Base-by-base conservation (phyloP, 2,888 invertebrate genomes). In the Nomada hirtipes region DNA sequence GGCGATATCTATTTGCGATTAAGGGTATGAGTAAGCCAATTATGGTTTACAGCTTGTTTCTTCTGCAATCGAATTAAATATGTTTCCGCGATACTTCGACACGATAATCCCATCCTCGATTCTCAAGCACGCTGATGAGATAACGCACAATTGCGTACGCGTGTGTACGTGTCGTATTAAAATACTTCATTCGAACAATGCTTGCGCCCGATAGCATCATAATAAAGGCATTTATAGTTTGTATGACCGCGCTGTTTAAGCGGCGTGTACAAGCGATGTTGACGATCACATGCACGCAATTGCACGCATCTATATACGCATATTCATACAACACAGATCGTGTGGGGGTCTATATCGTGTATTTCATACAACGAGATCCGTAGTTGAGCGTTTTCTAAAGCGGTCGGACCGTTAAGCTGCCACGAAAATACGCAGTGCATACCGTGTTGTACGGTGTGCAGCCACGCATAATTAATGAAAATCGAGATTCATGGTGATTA, bases 391-490 rank as follows among this genome's bases (percentile, higher is more conserved):
- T 86, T 86, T 86, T 82, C 82, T 86, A 77, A 79, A 76, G 70
- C 79, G 59, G 23, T 13, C 36, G 26, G 44, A 65, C 72, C 67
- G 65, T 63, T 77, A 65, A 73, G 67, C 76, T 53, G 60, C 72
- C 76, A 75, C 72, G 78, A 85, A 87, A 87, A 83, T 74, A 83
- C 74, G 74, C 63, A 29, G 59, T 10, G 47, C 47, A 47, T 55
- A 71, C 68, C 75, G 57, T 57, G 76, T 75, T 67, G 72, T 20
- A 42, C 76, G 64, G 64, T 73, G 78, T 65, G 72, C 76, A 61
- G 61, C 72, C 71, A 69, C 74, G 78, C 78, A 81, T 87, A 87
- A 85, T 87, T 87, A 87, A 83, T 79, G 81, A 71, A 80, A 84
- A 83, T 84, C 76, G 76, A 81, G 79, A 85, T 87, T 76, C 75